phyloP scores from a whole-genome alignment of 2,888 invertebrate genomes.

The Hemistola chrysoprasaria region DNA sequence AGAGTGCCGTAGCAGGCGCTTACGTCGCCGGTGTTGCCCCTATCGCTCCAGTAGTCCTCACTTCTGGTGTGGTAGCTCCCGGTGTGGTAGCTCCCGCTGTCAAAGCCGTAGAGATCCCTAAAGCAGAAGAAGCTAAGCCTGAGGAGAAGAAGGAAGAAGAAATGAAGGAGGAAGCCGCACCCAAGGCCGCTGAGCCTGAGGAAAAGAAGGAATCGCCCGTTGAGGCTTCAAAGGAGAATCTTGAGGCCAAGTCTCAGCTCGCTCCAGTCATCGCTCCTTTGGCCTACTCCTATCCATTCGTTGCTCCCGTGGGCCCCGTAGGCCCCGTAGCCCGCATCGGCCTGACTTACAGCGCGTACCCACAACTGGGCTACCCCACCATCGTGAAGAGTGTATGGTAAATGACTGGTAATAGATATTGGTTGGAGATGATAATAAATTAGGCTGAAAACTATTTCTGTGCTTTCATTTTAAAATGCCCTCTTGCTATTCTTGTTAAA shows the following conservation, averaged over 20 bases:
- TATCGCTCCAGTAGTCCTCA: slow-evolving; percentile 12
- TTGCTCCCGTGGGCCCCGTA: slow-evolving; percentile 11
- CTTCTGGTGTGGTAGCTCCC: slow-evolving; percentile 20
- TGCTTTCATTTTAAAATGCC: slow-evolving; percentile 5
- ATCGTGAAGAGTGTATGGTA: slow-evolving; percentile 16
- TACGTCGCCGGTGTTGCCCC: slow-evolving; percentile 26
- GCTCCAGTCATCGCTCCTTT: slow-evolving; percentile 9
- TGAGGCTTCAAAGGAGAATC: slow-evolving; percentile 25
- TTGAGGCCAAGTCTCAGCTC: slow-evolving; percentile 17
- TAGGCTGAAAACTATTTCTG: slow-evolving; percentile 1
- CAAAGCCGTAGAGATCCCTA: slow-evolving; percentile 8
- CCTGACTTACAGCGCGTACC: slow-evolving; percentile 6
- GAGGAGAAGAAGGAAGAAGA: slow-evolving; percentile 18
- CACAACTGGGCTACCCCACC: slow-evolving; percentile 7
- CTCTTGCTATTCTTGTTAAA: too few species aligned
- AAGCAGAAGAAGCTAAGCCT: slow-evolving; percentile 31
- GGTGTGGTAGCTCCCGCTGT: slow-evolving; percentile 20
- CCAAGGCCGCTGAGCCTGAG: slow-evolving; percentile 15
- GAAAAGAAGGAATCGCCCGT: slow-evolving; percentile 14
- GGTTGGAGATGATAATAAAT: slow-evolving; percentile 10
- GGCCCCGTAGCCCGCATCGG: slow-evolving; percentile 2
- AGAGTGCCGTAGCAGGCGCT: slow-evolving; percentile 35
- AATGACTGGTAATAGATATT: not conserved
- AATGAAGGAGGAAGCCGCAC: not conserved
- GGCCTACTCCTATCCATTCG: slow-evolving; percentile 14